Conservation (phyloP, 2,797 vertebrate genomes). For the Cuniculus paca region DNA sequence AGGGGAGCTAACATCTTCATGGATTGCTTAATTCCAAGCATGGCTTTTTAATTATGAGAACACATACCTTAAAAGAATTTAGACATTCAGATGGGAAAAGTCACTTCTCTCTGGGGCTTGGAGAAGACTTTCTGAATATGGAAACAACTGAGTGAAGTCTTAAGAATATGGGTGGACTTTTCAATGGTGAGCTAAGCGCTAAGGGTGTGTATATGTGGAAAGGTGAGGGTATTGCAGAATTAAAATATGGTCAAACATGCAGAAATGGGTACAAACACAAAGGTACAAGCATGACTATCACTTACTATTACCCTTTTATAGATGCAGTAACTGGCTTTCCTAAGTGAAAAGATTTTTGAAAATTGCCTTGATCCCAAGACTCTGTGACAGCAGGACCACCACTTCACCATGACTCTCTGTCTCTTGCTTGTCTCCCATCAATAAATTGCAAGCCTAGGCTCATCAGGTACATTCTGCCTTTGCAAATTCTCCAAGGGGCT, state of each 20-base stretch:
- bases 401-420: fast-evolving
- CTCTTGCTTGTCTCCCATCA: not conserved
- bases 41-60: not conserved
- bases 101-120: not conserved
- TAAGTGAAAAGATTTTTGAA: not conserved
- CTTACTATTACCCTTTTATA: not conserved
- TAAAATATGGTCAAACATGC: not conserved
- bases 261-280: not conserved
- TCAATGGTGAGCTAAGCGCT: not conserved
- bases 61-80: not conserved
- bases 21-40: not conserved
- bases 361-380: not conserved
- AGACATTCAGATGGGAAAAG: conserved; percentile 34
- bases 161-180: conserved; percentile 6
- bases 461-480: not conserved
- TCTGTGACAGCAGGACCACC: fast-evolving
- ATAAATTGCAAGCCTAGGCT: not conserved
- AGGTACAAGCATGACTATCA: not conserved
- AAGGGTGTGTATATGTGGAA: too few relatives aligned
- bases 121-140: conserved; percentile 45
- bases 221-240: not conserved
- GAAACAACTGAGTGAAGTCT: conserved; percentile 23
- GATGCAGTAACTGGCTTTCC: not conserved
- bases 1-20: not conserved
- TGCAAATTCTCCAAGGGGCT: not conserved